A percentile compares a stretch with the other conserved stretches of the same genome.
Conservation (phyloP, 2,113 vertebrate species). For the Anthoscopus minutus region DNA sequence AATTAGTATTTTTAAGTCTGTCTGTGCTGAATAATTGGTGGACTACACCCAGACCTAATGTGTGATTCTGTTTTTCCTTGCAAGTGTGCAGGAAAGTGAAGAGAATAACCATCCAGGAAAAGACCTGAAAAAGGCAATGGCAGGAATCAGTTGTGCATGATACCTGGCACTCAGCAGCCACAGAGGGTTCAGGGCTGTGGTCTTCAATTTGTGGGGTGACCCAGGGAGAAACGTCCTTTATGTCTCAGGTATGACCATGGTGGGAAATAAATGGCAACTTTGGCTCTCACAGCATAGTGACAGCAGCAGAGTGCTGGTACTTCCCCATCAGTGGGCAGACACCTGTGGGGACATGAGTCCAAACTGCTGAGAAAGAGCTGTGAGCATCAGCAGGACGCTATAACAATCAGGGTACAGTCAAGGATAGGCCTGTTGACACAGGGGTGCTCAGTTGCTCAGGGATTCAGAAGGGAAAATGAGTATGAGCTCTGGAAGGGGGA, state of each 20-base stretch:
- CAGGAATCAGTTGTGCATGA: neutral
- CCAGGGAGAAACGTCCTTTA: neutral
- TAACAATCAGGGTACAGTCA: neutral
- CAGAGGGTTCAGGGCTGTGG: neutral
- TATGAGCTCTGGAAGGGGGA: neutral
- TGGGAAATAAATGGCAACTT: neutral
- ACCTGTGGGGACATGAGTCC: neutral
- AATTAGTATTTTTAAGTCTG: neutral
- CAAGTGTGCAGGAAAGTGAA: neutral
- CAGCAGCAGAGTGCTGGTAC: neutral
- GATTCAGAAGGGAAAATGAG: neutral
- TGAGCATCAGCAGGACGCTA: neutral
- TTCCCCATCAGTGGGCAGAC: neutral
- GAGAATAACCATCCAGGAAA: neutral
- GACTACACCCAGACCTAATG: neutral
- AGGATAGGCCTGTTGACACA: neutral
- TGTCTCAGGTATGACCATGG: fast-evolving
- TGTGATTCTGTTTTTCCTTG: neutral
- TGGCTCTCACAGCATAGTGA: neutral
- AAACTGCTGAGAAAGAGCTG: neutral
- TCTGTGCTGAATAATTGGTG: neutral
- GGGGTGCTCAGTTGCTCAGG: neutral
- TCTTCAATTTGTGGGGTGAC: neutral
- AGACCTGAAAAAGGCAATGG: neutral
- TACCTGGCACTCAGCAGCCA: neutral